phyloP scores from a whole-genome alignment of 2,888 invertebrate genomes.

The Quadriops clusia region DNA sequence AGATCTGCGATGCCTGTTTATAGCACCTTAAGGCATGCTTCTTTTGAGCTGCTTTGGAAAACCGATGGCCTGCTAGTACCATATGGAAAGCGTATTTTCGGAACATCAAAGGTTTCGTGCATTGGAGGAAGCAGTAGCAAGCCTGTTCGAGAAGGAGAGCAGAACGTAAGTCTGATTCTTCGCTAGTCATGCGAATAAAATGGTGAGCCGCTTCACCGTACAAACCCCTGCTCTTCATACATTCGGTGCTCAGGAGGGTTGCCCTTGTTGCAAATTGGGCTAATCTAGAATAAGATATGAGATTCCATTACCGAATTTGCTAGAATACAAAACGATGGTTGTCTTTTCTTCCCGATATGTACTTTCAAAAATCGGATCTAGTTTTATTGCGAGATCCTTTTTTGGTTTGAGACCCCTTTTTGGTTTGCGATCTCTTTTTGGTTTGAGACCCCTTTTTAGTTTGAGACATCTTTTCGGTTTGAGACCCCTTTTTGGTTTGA shows the following conservation, averaged over 20 bases:
- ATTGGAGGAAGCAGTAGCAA: conserved; percentile 74
- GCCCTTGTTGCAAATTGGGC: conserved; percentile 88
- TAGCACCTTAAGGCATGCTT: conserved; percentile 88
- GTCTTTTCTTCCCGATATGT: no score
- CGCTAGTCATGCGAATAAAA: conserved; percentile 88
- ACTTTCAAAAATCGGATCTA: no score
- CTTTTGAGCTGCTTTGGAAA: conserved; percentile 83
- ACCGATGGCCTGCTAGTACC: conserved; percentile 92
- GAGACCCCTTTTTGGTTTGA: no score
- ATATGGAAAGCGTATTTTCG: conserved; percentile 94
- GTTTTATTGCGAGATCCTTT: no score
- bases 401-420: no score
- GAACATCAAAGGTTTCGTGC: conserved; percentile 57
- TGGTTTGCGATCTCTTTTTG: no score
- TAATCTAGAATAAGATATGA: conserved; percentile 47
- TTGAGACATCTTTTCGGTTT: no score
- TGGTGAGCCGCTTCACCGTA: conserved; percentile 92
- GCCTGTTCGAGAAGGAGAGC: conserved; percentile 92
- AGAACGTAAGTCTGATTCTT: conserved; percentile 92
- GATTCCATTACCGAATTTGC: no score
- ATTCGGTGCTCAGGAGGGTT: conserved; percentile 79
- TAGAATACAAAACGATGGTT: no score
- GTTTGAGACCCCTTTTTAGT: no score
- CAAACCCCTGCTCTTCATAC: conserved; percentile 63
- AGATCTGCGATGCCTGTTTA: conserved; percentile 75